Evolutionary conservation across 2,113 vertebrate species (phyloP).

Genomic region (Indicator indicator): DNA sequence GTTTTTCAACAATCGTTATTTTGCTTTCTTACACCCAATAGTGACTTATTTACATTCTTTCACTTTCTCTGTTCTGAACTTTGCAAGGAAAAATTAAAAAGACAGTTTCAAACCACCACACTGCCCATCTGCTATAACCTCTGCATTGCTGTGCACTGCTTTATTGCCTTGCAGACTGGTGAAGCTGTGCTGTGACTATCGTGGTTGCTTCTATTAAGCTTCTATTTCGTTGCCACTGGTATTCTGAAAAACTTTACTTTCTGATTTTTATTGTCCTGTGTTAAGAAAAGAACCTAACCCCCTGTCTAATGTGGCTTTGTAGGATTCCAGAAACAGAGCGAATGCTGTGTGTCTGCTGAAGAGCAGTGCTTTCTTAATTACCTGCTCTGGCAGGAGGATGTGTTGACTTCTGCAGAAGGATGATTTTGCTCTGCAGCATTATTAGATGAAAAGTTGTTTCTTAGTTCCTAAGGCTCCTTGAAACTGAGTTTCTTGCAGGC

Average conservation of each 20-base stretch:
- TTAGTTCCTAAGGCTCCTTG: neutral
- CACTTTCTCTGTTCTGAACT: no score
- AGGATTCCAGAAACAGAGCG: neutral
- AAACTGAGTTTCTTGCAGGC: neutral
- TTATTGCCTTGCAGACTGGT: neutral
- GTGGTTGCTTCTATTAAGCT: neutral
- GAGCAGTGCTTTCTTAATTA: neutral
- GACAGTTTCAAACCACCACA: no score
- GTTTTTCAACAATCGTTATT: no score
- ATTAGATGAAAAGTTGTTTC: neutral
- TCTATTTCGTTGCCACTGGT: neutral
- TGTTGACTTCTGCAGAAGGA: neutral
- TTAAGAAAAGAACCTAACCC: neutral
- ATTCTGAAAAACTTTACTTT: neutral
- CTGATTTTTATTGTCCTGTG: neutral
- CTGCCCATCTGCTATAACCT: neutral
- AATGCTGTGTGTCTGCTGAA: neutral
- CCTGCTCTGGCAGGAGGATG: neutral
- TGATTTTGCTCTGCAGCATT: neutral
- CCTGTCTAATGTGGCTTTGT: neutral
- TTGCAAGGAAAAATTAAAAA: no score
- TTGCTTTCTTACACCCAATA: no score
- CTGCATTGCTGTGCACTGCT: neutral
- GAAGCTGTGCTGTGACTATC: neutral
- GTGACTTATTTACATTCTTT: no score